Evolutionary conservation across 2,888 invertebrate genomes (phyloP), one percentile per base, ranked within the genome.

Genomic region (Labia minor): DNA sequence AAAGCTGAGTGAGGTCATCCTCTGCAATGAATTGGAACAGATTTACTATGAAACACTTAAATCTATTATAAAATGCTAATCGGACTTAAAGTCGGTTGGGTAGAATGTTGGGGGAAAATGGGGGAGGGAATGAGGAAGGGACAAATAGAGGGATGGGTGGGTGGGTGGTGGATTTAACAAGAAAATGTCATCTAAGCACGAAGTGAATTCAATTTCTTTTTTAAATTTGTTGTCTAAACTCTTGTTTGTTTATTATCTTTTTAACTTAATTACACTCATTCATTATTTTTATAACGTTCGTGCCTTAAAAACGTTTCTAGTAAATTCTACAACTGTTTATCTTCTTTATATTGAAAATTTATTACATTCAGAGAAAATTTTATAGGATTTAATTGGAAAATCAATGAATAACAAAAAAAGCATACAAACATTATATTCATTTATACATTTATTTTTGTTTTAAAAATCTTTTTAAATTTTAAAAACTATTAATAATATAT

Each of bases 41-140:
- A 49, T 49, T 49, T 16, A 4, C 49, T n/a, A n/a, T 49, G 16
- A 14, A 49, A 14, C n/a, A n/a, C 14, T 16, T 14, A 3, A 49
- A 10, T 14, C 49, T 49, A 49, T 49, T 49, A 49, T 49, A 49
- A 49, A 49, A 49, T 49, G 49, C 49, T 49, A 49, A 49, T 49
- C 49, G 14, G 16, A 11, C 49, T 49, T 8, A 49, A n/a, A 49
- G 49, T 8, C 14, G 3, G n/a, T n/a, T n/a, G n/a, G n/a, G n/a
- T n/a, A n/a, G n/a, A n/a, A n/a, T n/a, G n/a, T n/a, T n/a, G n/a
- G n/a, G n/a, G n/a, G n/a, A n/a, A n/a, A n/a, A n/a, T n/a, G n/a
- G n/a, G n/a, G n/a, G n/a, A n/a, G n/a, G n/a, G n/a, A n/a, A n/a
- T n/a, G n/a, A n/a, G n/a, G n/a, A n/a, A n/a, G n/a, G n/a, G n/a